Evolutionary conservation across 1,140 invertebrate genomes (phyloP).

Genomic region (roundworm (Caenorhabditis elegans)): WBcel235 BX284604.4:7621501-7622000

Average conservation of each 20-base stretch:
- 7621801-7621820: conserved; percentile 47
- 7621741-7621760: conserved; percentile 59
- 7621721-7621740: conserved; percentile 59
- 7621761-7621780: conserved; percentile 51
- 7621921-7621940: not conserved
- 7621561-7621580: not conserved
- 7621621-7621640: conserved; percentile 55
- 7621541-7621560: not conserved
- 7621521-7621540: conserved; percentile 34
- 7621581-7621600: conserved; percentile 35
- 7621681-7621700: conserved; percentile 54
- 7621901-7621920: not conserved
- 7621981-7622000: conserved; percentile 22
- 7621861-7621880: conserved; percentile 21
- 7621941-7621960: not conserved
- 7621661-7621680: conserved; percentile 53
- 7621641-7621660: conserved; percentile 62
- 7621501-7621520: conserved; percentile 46
- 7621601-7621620: conserved; percentile 35
- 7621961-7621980: conserved; percentile 16
- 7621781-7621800: conserved; percentile 49
- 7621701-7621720: conserved; percentile 65
- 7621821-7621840: conserved; percentile 43
- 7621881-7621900: conserved; percentile 14
- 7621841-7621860: conserved; percentile 29